Conservation (phyloP, 2,797 vertebrate genomes). For the Tapirus indicus region DNA sequence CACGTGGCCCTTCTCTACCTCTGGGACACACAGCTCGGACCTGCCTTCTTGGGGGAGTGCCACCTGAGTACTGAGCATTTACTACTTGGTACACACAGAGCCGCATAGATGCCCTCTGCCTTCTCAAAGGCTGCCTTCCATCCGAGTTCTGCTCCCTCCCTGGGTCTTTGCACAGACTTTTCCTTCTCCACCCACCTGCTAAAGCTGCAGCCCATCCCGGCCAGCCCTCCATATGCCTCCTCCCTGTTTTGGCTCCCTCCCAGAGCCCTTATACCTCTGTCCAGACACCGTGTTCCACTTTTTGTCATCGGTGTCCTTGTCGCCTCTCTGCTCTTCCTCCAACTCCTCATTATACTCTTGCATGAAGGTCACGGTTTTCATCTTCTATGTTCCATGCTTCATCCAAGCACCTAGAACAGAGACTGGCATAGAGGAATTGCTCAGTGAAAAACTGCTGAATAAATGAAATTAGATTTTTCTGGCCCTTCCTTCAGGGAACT, state of each 20-base stretch:
- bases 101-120: accelerated
- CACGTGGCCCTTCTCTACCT: accelerated
- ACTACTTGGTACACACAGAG: accelerated
- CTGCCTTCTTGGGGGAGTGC: accelerated
- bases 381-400: neutral
- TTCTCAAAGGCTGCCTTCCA: neutral
- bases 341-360: neutral
- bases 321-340: accelerated
- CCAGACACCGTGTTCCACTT: neutral
- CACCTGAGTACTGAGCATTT: accelerated
- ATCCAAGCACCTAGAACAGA: neutral
- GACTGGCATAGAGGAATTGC: neutral
- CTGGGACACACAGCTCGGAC: accelerated
- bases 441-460: too few species aligned
- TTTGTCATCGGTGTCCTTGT: neutral
- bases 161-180: neutral
- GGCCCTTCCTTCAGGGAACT: neutral
- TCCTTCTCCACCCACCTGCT: neutral
- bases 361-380: neutral
- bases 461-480: neutral
- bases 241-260: too few species aligned
- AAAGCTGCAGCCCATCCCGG: accelerated
- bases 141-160: accelerated
- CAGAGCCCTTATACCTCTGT: neutral
- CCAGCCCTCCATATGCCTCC: accelerated